Conservation (phyloP, 2,797 vertebrate species). For the Moxostoma hubbsi region DNA sequence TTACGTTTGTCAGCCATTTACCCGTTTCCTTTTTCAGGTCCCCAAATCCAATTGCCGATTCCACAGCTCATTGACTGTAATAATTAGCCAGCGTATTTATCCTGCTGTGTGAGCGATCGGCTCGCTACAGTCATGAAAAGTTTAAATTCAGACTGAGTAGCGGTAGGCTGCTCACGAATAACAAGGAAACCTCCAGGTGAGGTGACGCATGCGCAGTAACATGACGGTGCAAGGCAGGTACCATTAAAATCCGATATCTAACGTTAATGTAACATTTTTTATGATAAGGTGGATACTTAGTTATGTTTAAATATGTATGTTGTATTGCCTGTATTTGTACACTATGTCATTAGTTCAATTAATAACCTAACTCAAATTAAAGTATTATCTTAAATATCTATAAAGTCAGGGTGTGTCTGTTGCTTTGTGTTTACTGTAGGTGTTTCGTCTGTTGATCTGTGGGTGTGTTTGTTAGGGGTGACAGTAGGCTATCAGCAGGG, state of each 20-base stretch:
- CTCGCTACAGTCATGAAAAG: not conserved
- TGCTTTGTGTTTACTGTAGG: constrained; percentile 18
- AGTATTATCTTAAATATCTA: not conserved
- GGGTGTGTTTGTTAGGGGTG: constrained; percentile 48
- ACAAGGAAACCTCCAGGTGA: constrained; percentile 44
- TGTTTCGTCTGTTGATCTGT: constrained; percentile 34
- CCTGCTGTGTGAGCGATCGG: not conserved
- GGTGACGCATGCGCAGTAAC: constrained; percentile 43
- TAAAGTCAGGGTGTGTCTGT: constrained; percentile 7
- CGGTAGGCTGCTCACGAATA: not conserved
- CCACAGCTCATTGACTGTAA: not conserved
- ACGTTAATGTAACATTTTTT: not conserved
- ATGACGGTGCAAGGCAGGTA: constrained; percentile 40
- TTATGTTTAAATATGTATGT: not conserved
- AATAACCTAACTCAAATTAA: not conserved
- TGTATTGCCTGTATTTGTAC: not conserved
- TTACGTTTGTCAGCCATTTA: not conserved
- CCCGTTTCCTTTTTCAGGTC: not conserved
- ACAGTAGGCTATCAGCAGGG: constrained; percentile 30
- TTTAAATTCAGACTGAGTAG: not conserved
- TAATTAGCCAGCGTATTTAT: not conserved
- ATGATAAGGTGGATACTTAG: not conserved
- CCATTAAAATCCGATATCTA: constrained; percentile 19
- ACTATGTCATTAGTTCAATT: not conserved
- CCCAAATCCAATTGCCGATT: not conserved